phyloP scores from a whole-genome alignment of 2,797 vertebrate species.

The Peromyscus attwateri region DNA sequence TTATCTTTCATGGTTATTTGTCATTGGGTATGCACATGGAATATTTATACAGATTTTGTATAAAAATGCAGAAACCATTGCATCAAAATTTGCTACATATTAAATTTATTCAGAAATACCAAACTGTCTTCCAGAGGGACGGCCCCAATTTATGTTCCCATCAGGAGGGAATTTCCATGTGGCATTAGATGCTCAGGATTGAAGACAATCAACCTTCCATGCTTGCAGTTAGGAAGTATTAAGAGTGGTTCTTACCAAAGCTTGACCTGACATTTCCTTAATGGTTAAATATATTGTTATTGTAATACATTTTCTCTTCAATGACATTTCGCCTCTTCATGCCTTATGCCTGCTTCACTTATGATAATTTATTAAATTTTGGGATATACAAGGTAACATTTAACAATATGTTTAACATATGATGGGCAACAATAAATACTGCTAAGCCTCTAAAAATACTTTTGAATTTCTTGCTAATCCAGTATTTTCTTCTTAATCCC shows the following conservation, averaged over 20 bases:
- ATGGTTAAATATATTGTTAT: background rate
- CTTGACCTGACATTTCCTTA: background rate
- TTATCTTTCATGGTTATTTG: background rate
- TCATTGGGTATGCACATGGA: background rate
- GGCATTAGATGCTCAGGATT: background rate
- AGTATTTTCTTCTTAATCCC: background rate
- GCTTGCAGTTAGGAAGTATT: background rate
- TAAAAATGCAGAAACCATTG: background rate
- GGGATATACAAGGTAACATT: background rate
- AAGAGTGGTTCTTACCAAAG: background rate
- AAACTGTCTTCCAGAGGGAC: background rate
- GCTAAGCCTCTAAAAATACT: background rate
- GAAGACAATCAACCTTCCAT: background rate
- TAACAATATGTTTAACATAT: background rate
- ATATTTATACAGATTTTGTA: background rate
- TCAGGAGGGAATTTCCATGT: background rate
- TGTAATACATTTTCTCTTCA: constrained; percentile 31
- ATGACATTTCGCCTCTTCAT: constrained; percentile 13
- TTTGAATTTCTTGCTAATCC: background rate
- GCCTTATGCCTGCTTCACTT: background rate
- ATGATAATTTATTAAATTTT: constrained; percentile 14
- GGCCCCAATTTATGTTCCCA: background rate
- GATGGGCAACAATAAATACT: background rate
- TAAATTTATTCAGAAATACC: background rate
- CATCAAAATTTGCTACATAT: background rate